A percentile compares a stretch with the other conserved stretches of the same genome.
Evolutionary conservation across 2,113 vertebrate genomes (phyloP).

Genomic region (Abramis brama): DNA sequence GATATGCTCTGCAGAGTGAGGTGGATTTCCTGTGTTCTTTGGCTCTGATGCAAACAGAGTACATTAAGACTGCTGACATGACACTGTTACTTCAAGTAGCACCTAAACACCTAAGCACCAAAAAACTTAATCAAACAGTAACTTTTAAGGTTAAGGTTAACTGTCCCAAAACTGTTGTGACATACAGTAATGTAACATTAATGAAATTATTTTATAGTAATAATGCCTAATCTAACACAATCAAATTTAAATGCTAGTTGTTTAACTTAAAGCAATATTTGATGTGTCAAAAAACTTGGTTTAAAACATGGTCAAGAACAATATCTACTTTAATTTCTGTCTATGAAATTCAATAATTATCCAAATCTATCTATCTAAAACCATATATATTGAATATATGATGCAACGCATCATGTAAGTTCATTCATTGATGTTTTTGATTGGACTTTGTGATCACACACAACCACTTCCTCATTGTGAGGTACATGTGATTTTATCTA

Average conservation of each 20-base stretch:
- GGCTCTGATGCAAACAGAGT: constrained; percentile 4
- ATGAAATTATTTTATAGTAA: background rate
- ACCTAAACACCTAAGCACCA: background rate
- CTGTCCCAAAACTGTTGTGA: background rate
- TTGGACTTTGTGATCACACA: background rate
- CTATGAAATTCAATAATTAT: background rate
- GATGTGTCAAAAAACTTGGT: background rate
- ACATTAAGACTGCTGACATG: constrained; percentile 29
- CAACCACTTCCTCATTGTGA: background rate
- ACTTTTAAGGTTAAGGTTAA: too few species aligned
- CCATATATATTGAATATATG: background rate
- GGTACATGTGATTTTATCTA: constrained; percentile 18
- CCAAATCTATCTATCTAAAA: background rate
- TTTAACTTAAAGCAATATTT: background rate
- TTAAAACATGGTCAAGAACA: background rate
- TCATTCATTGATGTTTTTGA: constrained; percentile 1
- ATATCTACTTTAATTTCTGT: background rate
- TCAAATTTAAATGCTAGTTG: background rate
- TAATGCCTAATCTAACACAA: background rate
- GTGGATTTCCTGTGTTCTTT: constrained; percentile 35
- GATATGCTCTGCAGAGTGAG: background rate
- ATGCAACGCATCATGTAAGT: background rate
- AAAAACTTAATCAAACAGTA: background rate
- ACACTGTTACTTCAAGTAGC: background rate
- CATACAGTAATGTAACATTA: background rate